A percentile compares a stretch with the other conserved stretches of the same genome.
Conservation (phyloP, 2,113 vertebrate genomes). For the Elgaria multicarinata region DNA sequence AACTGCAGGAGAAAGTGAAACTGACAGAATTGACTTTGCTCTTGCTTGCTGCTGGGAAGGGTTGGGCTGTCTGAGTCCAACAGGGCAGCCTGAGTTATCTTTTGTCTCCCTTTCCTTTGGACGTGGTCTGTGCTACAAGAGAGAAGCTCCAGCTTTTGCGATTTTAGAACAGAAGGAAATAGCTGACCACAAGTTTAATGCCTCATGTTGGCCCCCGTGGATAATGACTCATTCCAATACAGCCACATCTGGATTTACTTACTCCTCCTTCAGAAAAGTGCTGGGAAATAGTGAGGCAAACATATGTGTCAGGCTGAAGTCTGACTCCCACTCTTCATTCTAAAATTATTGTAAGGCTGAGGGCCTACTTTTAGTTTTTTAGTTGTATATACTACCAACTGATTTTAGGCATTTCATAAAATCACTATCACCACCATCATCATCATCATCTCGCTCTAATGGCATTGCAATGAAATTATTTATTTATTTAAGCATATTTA, state of each 20-base stretch:
- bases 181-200: background rate
- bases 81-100: background rate
- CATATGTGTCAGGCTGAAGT: background rate
- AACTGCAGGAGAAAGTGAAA: no score
- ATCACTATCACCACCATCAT: background rate
- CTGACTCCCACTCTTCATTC: background rate
- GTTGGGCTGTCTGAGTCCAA: background rate
- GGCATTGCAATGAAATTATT: no score
- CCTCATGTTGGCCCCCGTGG: background rate
- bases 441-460: no score
- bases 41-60: background rate
- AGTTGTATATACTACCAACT: background rate
- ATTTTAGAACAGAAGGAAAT: background rate
- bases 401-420: background rate
- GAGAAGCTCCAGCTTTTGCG: slow-evolving; percentile 21
- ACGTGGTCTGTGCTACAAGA: background rate
- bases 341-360: background rate
- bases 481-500: no score
- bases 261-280: slow-evolving; percentile 21
- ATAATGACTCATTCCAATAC: background rate
- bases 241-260: slow-evolving; percentile 57
- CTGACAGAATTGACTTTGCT: no score
- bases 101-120: accelerated
- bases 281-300: background rate
- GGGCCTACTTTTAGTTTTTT: background rate